These are phyloP conservation scores for Gorsachius magnificus DNA, from an alignment of 2,797 vertebrate species.

Conservation along the genomic window DNA sequence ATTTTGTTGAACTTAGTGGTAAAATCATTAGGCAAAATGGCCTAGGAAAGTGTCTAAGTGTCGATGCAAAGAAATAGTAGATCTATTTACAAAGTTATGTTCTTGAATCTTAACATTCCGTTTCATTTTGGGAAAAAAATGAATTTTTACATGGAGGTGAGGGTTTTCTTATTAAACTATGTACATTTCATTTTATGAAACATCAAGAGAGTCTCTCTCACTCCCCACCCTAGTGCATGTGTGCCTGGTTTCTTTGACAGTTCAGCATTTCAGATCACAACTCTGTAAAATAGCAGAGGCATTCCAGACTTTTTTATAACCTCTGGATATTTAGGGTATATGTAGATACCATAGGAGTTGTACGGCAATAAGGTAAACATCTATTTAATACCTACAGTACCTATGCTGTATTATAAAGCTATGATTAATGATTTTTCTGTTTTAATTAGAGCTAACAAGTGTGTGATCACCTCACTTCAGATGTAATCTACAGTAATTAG, in stretches of 20 bases:
- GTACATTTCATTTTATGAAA: neutral
- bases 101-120: neutral
- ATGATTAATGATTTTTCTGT: conserved; percentile 29
- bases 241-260: neutral
- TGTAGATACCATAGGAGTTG: neutral
- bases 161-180: neutral
- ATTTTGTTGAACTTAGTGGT: neutral
- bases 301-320: neutral
- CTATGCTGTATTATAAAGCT: neutral
- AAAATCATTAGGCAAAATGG: neutral
- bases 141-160: neutral
- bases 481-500: conserved; percentile 23
- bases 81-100: neutral
- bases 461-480: neutral
- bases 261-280: neutral
- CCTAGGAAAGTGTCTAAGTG: neutral
- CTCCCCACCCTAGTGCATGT: neutral
- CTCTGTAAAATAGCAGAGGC: neutral
- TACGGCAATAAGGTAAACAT: neutral
- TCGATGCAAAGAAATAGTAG: neutral
- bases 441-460: conserved; percentile 22
- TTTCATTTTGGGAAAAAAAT: neutral
- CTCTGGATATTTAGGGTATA: neutral
- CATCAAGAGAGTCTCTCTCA: neutral
- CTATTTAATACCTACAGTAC: neutral